These are phyloP conservation scores for Nannospalax galili DNA, from an alignment of 2,113 vertebrate genomes.

Conservation along the genomic window DNA sequence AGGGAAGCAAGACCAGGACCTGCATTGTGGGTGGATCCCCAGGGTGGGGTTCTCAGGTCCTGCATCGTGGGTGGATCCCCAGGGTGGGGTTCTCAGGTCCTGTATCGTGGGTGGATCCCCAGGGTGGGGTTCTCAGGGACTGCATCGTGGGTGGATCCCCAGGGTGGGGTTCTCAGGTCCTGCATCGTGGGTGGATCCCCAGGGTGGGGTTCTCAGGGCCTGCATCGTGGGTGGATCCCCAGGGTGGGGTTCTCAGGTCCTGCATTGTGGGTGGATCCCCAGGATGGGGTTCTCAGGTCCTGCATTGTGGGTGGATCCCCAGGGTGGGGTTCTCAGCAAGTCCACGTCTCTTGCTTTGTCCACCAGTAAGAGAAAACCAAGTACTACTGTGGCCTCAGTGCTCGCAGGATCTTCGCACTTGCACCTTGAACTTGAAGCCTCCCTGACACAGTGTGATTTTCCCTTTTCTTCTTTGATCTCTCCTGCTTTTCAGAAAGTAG, in stretches of 20 bases:
- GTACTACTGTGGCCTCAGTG: rapidly evolving
- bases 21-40: neutral
- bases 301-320: neutral
- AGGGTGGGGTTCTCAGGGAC: neutral
- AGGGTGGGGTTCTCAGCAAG: neutral
- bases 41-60: neutral
- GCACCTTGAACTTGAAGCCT: neutral
- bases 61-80: neutral
- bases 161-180: neutral
- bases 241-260: neutral
- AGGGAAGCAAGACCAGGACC: neutral
- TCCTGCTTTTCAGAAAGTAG: neutral
- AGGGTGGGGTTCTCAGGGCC: neutral
- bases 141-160: neutral
- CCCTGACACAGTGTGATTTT: neutral
- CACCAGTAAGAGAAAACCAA: rapidly evolving
- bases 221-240: neutral
- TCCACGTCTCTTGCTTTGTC: neutral
- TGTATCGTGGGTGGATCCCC: neutral
- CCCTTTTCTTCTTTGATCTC: neutral
- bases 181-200: neutral
- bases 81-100: neutral
- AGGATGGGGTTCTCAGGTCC: neutral
- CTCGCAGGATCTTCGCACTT: neutral
- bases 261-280: neutral